Evolutionary conservation across 2,113 vertebrate species (phyloP).

Genomic region (Sinosuthora webbiana): DNA sequence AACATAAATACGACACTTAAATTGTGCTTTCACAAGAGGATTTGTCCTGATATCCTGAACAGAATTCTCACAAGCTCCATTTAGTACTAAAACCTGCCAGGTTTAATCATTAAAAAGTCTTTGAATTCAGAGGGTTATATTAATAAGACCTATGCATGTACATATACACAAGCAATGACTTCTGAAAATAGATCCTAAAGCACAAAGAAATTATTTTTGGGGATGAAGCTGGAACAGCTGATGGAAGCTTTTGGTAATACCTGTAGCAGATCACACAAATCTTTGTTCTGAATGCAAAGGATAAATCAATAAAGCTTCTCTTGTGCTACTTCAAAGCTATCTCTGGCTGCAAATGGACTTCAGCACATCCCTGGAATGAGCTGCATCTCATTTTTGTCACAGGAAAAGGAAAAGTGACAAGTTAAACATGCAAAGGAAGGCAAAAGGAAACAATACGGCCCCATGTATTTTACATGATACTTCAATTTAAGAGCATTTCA

Average conservation of each 20-base stretch:
- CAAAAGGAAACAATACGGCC: rapidly evolving
- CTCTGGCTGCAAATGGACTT: neutral
- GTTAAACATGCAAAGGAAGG: neutral
- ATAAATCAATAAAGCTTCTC: neutral
- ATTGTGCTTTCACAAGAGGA: neutral
- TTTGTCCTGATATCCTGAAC: neutral
- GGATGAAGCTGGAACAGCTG: neutral
- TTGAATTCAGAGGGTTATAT: neutral
- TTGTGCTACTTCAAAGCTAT: neutral
- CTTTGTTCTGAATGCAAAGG: neutral
- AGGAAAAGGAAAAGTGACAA: neutral
- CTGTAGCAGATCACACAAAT: neutral
- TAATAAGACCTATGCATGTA: neutral
- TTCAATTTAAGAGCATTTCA: neutral
- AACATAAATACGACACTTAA: neutral
- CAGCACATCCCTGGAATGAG: neutral
- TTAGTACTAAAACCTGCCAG: neutral
- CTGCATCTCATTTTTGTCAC: neutral
- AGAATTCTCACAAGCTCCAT: neutral
- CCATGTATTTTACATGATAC: neutral
- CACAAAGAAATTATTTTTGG: neutral
- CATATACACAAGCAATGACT: neutral
- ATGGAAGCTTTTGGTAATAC: neutral
- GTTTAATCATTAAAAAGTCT: neutral
- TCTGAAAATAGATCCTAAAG: neutral